These are phyloP conservation scores for Poecilia picta DNA, from an alignment of 2,797 vertebrate genomes.

Conservation along the genomic window DNA sequence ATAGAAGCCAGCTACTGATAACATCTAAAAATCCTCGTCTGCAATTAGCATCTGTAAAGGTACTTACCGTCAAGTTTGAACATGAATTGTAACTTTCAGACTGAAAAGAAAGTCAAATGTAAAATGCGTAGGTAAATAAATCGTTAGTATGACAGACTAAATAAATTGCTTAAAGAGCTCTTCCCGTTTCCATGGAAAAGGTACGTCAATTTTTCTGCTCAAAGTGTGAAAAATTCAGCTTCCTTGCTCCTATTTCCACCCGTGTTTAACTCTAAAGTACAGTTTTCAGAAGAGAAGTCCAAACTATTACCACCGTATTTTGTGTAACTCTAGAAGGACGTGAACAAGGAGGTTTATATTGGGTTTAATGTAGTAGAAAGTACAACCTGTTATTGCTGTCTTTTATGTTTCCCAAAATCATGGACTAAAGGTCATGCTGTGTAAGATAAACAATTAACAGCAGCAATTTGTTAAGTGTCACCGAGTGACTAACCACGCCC, in stretches of 20 bases:
- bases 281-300: not conserved
- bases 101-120: not conserved
- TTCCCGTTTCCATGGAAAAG: not conserved
- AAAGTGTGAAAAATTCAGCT: not conserved
- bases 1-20: not conserved
- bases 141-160: not conserved
- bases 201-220: not conserved
- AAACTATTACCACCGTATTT: not conserved
- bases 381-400: not conserved
- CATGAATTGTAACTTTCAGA: not conserved
- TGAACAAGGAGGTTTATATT: not conserved
- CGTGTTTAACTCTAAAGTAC: not conserved
- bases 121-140: not conserved
- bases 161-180: not conserved
- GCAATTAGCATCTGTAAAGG: not conserved
- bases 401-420: not conserved
- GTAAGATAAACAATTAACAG: not conserved
- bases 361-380: constrained; percentile 2
- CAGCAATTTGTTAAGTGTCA: not conserved
- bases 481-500: not conserved
- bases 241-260: not conserved
- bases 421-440: not conserved
- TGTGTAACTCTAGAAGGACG: not conserved
- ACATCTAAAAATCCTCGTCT: not conserved
- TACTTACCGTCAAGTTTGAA: not conserved